Evolutionary conservation across 1,140 invertebrate species (phyloP), one percentile per base, ranked within the genome.

Genomic region (Pogonus chalceus): DNA sequence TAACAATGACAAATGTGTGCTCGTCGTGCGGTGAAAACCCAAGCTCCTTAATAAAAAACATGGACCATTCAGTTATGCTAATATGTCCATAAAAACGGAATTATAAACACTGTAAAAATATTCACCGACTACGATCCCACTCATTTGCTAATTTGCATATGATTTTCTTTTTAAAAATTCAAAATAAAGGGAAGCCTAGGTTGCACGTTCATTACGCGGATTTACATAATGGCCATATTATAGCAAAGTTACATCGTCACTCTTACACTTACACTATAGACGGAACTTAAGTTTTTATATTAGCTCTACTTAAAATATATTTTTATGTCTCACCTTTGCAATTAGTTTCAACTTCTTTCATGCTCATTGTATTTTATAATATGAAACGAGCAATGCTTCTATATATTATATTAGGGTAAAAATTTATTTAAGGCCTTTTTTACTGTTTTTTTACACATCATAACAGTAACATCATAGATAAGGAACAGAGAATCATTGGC

Each of bases 111-210:
- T 53, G 35, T 43, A 53, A 53, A 53, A 37, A 53, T 53, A 43
- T 18, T 43, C 35, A 37, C 52, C 23, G 43, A 20, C 23, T 20
- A 37, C 52, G 35, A 43, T 47, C 52, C 16, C 24, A 47, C 43
- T 53, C 52, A 53, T 53, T 53, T 46, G 37, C 52, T 53, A 23
- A 53, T 53, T 53, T 53, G 52, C 52, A 53, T 53, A 53, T 24
- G 52, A 53, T 53, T 53, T 53, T 24, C 43, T 23, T 43, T 43
- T 43, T 12, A 37, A 43, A 24, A 18, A 53, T n/a, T 23, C 16
- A 23, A 46, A 46, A 53, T 35, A 53, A 53, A 43, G 35, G 20
- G 3, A 21, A 49, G 47, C 22, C 47, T 49, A 49, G 47, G 47
- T 49, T 49, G 22, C 47, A 23, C 37, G 23, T 53, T 43, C 23